Evolutionary conservation across 2,797 vertebrate genomes (phyloP).

Genomic region (Coluber constrictor): DNA sequence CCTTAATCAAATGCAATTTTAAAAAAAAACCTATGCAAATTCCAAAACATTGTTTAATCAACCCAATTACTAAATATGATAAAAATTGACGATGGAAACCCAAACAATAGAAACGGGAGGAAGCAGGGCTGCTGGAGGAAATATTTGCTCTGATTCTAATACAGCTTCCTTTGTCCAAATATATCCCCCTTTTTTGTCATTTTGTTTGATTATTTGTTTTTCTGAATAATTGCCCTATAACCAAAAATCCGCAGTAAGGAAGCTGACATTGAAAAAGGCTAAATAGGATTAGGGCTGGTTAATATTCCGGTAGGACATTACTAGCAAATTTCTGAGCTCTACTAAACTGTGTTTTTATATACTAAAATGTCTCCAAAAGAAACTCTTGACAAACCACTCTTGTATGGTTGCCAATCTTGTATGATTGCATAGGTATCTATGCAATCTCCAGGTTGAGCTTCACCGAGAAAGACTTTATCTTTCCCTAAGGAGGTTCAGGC

Average conservation of each 20-base stretch:
- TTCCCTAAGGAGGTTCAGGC: background rate
- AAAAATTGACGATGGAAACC: background rate
- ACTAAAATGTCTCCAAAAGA: background rate
- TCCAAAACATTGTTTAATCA: background rate
- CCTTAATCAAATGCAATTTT: background rate
- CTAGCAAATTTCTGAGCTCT: background rate
- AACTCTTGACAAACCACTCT: background rate
- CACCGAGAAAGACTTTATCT: background rate
- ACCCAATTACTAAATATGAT: background rate
- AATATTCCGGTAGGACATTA: background rate
- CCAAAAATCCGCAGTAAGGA: background rate
- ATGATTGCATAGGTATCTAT: background rate
- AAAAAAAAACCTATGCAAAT: background rate
- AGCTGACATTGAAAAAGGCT: background rate
- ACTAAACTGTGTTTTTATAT: background rate
- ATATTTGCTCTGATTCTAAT: background rate
- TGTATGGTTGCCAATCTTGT: background rate
- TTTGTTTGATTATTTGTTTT: too few species aligned
- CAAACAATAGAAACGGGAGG: too few species aligned
- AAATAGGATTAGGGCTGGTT: background rate
- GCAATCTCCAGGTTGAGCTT: background rate
- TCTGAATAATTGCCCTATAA: background rate
- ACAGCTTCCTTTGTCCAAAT: background rate
- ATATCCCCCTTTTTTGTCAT: background rate
- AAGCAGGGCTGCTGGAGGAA: background rate